Evolutionary conservation across 2,797 vertebrate species (phyloP), one percentile per base, ranked within the genome.

Genomic region (Esox masquinongy): DNA sequence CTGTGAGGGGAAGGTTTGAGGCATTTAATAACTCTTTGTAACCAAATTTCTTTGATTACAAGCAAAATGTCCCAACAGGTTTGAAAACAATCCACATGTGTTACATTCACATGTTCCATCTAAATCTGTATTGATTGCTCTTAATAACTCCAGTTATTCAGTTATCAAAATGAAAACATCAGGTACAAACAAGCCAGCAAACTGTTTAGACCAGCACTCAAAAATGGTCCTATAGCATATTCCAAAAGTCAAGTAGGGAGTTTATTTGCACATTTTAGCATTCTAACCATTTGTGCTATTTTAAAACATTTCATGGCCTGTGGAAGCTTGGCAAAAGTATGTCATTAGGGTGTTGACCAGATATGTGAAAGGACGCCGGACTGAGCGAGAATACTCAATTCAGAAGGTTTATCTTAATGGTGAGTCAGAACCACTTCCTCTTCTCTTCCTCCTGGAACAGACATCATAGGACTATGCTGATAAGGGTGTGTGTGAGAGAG

Each of bases 371-470:
- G 34, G 79, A 88, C 84, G 81, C 77, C 51, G 29, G 59, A 61
- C 56, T 29, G 53, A 84, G 81, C 81, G 75, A 70, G 63, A 75
- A 56, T 78, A 71, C 72, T 68, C 74, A 88, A 79, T 74, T 59
- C 75, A 80, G 69, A 83, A 61, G 78, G 77, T 82, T 89, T 88
- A 91, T 91, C 74, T 12, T 81, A 79, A 79, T 75, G 71, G 88
- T 88, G 85, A 89, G 79, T 73, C 82, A 81, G 51, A 26, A 66
- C 39, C 8, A 31, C 78, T 87, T 86, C 74, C 61, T 79, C 70
- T 84, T 66, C 64, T 78, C 84, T 82, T 90, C 82, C 79, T 84
- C 77, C 78, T 68, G 73, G 76, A 79, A 79, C 77, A 77, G 77
- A 78, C 81, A 78, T 83, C 77, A 82, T 72, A 77, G 69, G 50